Conservation (phyloP, 2,888 invertebrate genomes). For the Tyria jacobaeae region DNA sequence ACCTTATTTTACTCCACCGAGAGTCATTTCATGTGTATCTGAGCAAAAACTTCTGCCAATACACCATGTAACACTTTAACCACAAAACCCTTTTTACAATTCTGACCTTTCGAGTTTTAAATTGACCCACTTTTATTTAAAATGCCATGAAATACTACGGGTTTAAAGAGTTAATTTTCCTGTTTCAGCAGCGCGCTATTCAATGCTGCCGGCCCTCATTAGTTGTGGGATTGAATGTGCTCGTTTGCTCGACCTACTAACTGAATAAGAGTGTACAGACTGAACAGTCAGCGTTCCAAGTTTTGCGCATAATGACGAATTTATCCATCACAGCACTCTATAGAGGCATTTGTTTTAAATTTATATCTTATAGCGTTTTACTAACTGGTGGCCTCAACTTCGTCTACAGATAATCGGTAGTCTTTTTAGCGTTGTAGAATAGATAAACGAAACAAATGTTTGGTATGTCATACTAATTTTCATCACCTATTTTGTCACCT, state of each 20-base stretch:
- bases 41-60: neutral
- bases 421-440: no score
- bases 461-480: no score
- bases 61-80: neutral
- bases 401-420: no score
- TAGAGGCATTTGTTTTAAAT: constrained; percentile 26
- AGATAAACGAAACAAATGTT: no score
- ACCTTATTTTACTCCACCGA: no score
- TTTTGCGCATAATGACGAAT: constrained; percentile 55
- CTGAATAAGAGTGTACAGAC: constrained; percentile 42
- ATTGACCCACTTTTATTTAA: constrained; percentile 46
- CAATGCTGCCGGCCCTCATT: constrained; percentile 64
- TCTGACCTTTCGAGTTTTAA: constrained; percentile 26
- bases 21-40: no score
- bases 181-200: constrained; percentile 54
- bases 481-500: no score
- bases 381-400: no score
- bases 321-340: constrained; percentile 24
- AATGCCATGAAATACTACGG: constrained; percentile 46
- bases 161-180: constrained; percentile 71
- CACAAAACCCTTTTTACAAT: constrained; percentile 11
- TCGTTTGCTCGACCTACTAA: constrained; percentile 64
- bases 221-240: constrained; percentile 58
- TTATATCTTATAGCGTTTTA: constrained; percentile 11
- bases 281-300: constrained; percentile 52